phyloP scores from a whole-genome alignment of 2,797 vertebrate species.

The Sebastolobus altivelis region DNA sequence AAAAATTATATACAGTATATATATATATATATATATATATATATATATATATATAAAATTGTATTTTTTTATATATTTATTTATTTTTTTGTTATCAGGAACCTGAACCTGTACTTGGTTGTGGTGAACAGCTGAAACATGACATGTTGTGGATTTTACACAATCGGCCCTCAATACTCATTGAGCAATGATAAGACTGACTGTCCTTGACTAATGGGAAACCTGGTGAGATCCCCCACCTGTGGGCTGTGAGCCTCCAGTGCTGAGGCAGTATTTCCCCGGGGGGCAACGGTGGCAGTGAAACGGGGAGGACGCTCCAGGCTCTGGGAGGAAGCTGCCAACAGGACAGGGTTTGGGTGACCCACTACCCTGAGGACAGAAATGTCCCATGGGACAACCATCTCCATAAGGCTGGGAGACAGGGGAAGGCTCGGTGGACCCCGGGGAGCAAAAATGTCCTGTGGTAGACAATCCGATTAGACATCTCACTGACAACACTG shows the following conservation, averaged over 20 bases:
- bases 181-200: background rate
- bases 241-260: conserved; percentile 80
- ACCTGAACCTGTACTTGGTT: background rate
- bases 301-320: conserved; percentile 80
- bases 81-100: background rate
- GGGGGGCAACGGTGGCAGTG: conserved; percentile 89
- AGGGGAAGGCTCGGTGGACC: conserved; percentile 79
- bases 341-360: conserved; percentile 88
- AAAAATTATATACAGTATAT: no score
- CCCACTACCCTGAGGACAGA: conserved; percentile 87
- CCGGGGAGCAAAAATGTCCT: conserved; percentile 85
- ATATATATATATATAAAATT: no score
- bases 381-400: conserved; percentile 91
- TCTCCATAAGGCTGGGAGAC: conserved; percentile 86
- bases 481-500: conserved; percentile 35
- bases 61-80: no score
- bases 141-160: conserved; percentile 1
- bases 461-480: conserved; percentile 36
- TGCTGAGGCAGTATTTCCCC: conserved; percentile 86
- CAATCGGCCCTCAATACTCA: background rate
- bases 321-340: conserved; percentile 85
- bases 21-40: no score
- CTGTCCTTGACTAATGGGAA: conserved; percentile 3
- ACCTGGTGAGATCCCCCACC: conserved; percentile 68
- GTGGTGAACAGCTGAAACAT: conserved; percentile 1